phyloP scores from a whole-genome alignment of 2,888 invertebrate species.

The Agrochola lychnidis region DNA sequence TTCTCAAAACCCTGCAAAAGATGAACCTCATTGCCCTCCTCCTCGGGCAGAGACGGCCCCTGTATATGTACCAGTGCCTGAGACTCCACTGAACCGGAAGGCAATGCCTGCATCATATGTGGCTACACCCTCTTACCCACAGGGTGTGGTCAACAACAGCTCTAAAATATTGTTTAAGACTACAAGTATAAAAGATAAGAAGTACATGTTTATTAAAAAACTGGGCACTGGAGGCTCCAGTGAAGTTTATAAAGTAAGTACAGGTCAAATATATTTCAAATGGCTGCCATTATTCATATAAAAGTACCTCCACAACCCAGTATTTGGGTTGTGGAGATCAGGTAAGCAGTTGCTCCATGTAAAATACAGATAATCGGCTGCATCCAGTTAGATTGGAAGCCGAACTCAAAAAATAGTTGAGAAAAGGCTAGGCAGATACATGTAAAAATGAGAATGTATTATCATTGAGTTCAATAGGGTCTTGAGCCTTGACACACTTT shows the following conservation, averaged over 20 bases:
- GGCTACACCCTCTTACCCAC: slow-evolving; percentile 87
- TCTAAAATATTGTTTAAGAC: slow-evolving; percentile 86
- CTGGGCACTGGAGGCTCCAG: slow-evolving; percentile 98
- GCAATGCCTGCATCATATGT: slow-evolving; percentile 77
- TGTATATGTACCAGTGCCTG: slow-evolving; percentile 71
- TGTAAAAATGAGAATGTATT: too few species aligned
- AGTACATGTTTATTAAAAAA: slow-evolving; percentile 93
- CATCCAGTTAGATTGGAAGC: too few species aligned
- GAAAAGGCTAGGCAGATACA: too few species aligned
- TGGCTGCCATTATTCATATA: neutral
- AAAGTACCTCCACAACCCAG: too few species aligned
- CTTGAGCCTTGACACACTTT: neutral
- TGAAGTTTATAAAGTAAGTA: slow-evolving; percentile 92
- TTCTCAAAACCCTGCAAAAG: slow-evolving; percentile 71
- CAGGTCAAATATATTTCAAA: neutral
- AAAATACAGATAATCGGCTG: too few species aligned
- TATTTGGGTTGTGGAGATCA: too few species aligned
- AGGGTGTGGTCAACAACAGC: slow-evolving; percentile 76
- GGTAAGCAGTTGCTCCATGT: too few species aligned
- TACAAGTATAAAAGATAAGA: slow-evolving; percentile 92
- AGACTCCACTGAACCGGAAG: slow-evolving; percentile 81
- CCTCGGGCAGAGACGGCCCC: slow-evolving; percentile 51
- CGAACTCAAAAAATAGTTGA: too few species aligned
- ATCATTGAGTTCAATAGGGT: neutral
- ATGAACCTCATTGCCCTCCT: slow-evolving; percentile 65